Conservation (phyloP, 2,888 invertebrate genomes). For the Imbricaverruca yamaguchii region DNA sequence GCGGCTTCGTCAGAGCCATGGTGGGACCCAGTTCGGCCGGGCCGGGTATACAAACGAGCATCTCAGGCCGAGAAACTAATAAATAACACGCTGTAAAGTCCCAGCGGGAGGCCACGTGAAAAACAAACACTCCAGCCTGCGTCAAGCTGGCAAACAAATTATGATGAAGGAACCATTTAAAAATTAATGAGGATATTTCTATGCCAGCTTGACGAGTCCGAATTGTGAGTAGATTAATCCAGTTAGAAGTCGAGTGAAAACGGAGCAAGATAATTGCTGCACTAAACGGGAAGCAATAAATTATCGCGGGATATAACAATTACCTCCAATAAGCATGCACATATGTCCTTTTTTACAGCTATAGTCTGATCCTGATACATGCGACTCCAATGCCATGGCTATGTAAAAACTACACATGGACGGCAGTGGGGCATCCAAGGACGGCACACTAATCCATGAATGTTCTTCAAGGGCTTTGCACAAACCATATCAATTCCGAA, state of each 20-base stretch:
- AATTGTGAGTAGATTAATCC: conserved; percentile 21
- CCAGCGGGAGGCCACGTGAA: conserved; percentile 7
- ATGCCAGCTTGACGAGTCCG: conserved; percentile 15
- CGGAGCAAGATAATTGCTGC: neutral
- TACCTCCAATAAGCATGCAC: conserved; percentile 4
- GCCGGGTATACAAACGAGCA: neutral
- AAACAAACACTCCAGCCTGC: conserved; percentile 10
- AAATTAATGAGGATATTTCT: conserved; percentile 22
- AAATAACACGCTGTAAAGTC: conserved; percentile 16
- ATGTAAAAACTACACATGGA: neutral
- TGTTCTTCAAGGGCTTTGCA: no score
- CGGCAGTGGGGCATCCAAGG: neutral
- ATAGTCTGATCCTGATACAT: neutral
- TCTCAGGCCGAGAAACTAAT: conserved; percentile 5
- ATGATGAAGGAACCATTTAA: conserved; percentile 22
- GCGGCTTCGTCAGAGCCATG: no score
- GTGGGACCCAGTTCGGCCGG: neutral
- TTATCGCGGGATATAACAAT: neutral
- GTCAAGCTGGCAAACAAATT: conserved; percentile 15
- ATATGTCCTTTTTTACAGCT: neutral
- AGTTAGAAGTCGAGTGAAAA: conserved; percentile 13
- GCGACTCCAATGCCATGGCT: neutral
- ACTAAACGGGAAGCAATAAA: conserved; percentile 12
- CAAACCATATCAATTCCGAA: no score
- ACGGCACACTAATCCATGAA: no score